Conservation (phyloP, 2,113 vertebrate genomes). For the Raja brachyura region DNA sequence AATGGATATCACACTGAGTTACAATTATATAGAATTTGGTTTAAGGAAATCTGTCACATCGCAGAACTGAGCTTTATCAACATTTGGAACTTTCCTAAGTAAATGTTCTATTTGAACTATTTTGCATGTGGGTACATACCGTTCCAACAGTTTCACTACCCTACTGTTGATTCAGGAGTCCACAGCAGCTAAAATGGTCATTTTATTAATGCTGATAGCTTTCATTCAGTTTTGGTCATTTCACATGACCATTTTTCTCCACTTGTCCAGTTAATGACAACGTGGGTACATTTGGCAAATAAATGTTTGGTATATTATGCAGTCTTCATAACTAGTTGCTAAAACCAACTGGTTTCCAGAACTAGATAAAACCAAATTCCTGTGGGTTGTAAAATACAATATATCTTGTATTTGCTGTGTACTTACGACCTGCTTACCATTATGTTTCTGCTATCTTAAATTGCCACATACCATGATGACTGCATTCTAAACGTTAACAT, state of each 20-base stretch:
- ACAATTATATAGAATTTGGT: background rate
- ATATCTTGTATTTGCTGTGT: background rate
- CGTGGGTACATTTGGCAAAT: background rate
- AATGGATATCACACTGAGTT: background rate
- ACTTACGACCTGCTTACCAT: background rate
- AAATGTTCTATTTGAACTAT: background rate
- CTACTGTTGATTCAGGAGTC: background rate
- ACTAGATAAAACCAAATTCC: background rate
- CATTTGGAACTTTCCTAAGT: background rate
- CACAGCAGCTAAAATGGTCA: background rate
- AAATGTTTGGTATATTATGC: background rate
- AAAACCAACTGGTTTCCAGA: background rate
- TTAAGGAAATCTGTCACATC: too few species aligned
- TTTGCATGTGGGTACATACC: background rate
- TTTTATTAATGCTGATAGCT: background rate
- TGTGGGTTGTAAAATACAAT: background rate
- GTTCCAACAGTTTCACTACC: background rate
- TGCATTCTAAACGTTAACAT: background rate
- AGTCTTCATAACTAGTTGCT: background rate
- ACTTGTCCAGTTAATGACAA: background rate
- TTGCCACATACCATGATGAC: background rate
- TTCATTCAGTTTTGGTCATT: background rate
- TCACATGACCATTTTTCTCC: background rate
- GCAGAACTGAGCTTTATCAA: background rate
- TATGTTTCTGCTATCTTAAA: background rate